Evolutionary conservation across 2,888 invertebrate genomes (phyloP), one percentile per base, ranked within the genome.

Genomic region (Miltochrista miniata): DNA sequence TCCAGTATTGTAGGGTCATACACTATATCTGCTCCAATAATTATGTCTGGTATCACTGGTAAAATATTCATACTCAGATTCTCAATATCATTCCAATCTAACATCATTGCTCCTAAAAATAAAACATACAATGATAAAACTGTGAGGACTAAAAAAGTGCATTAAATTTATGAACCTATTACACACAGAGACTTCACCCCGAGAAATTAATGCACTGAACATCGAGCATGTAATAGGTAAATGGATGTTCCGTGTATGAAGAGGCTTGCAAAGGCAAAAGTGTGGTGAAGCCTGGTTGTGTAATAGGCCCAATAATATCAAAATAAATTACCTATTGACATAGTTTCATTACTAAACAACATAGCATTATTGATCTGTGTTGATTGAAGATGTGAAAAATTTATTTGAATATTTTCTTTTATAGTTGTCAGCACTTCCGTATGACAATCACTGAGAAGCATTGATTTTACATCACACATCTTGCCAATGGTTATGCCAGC

Each of bases 401-500:
- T 96, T 1, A 94, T 81, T 24, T 72, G 60, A 37, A 96, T 81
- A 83, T 96, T 96, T 45, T 93, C 89, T 59, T 83, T 81, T 45
- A 96, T 87, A 35, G 93, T 86, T 31, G 92, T 84, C 13, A 96
- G 78, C 18, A 97, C 96, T 43, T 92, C 87, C 0, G 81, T 70
- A 72, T 96, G 96, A 68, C 94, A 95, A 78, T 97, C 97, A 12
- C 94, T 94, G 44, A 96, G 91, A 46, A 92, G 84, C 40, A 95
- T 87, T 42, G 89, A 81, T 46, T 87, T 81, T 0, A 94, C 92
- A 29, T 80, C 56, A 70, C 95, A 95, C 42, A 83, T 74, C 48
- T 93, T 92, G 29, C 93, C 85, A 34, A 95, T 80, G 3, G 93
- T 85, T 34, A 96, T 87, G 13, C 96, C 96, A 34, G 95, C 93